Percentiles rank a stretch among this genome's conserved stretches.
phyloP scores from a whole-genome alignment of 2,113 vertebrate genomes.

The Cyrtonyx montezumae region DNA sequence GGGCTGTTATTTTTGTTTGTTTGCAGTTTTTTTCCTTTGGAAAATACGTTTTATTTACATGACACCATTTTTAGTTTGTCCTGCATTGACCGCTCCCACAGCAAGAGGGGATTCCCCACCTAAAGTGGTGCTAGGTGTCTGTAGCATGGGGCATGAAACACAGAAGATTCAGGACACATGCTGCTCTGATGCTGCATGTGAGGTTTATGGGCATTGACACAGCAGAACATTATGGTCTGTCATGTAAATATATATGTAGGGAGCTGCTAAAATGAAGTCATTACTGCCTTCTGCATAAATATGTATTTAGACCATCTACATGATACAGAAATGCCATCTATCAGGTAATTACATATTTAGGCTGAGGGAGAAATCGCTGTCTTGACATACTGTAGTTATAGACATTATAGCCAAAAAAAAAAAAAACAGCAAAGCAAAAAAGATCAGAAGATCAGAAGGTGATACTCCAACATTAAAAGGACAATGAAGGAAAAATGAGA shows the following conservation, averaged over 20 bases:
- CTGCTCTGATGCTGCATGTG: slow-evolving; percentile 5
- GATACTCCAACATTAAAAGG: background rate
- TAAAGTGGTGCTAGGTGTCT: background rate
- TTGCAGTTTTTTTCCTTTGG: slow-evolving; percentile 38
- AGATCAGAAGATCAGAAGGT: background rate
- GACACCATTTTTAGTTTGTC: background rate
- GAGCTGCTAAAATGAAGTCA: slow-evolving; percentile 67
- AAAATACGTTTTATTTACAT: slow-evolving; percentile 67
- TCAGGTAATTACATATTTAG: slow-evolving; percentile 35
- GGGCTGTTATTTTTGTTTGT: slow-evolving; percentile 67
- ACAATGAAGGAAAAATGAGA: background rate
- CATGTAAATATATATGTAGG: slow-evolving; percentile 63
- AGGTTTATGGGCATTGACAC: slow-evolving; percentile 52
- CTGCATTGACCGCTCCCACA: slow-evolving; percentile 7
- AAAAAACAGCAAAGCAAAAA: background rate
- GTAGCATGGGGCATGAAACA: accelerated
- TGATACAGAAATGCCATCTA: slow-evolving; percentile 34
- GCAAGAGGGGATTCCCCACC: background rate
- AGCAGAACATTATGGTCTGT: slow-evolving; percentile 58
- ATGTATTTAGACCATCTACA: slow-evolving; percentile 45
- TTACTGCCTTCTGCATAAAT: slow-evolving; percentile 58
- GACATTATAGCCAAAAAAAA: background rate
- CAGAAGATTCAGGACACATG: background rate
- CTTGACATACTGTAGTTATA: slow-evolving; percentile 3
- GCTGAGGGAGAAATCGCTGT: slow-evolving; percentile 7